Conservation (phyloP, 2,888 invertebrate species). For the Trachelus iudaicus region DNA sequence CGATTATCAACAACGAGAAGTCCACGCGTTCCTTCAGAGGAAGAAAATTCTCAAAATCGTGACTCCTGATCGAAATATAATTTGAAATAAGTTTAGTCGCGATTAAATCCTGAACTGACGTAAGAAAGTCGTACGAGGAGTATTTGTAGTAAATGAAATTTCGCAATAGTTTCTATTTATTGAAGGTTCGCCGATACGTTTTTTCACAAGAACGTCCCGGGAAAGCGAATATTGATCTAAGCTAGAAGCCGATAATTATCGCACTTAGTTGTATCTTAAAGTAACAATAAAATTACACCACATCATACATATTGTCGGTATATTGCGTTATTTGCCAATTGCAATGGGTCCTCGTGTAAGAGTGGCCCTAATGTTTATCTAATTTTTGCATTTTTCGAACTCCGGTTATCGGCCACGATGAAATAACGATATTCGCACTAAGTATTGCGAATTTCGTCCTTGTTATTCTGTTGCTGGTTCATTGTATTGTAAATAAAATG, state of each 20-base stretch:
- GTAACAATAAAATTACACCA: neutral
- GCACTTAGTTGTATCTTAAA: slow-evolving; percentile 1
- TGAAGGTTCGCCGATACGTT: neutral
- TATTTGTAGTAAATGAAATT: neutral
- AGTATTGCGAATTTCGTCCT: neutral
- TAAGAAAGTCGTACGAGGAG: neutral
- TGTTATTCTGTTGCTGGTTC: neutral
- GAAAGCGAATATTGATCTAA: neutral
- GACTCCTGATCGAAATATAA: neutral
- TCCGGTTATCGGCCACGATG: neutral
- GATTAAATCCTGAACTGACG: neutral
- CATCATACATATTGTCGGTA: neutral
- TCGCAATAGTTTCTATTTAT: slow-evolving; percentile 6
- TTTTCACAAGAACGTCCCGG: neutral
- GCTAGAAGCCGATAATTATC: neutral
- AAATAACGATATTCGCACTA: neutral
- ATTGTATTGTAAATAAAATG: neutral
- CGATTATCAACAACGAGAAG: neutral
- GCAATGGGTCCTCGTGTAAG: neutral
- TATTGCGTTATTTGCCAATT: neutral
- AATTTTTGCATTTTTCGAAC: neutral
- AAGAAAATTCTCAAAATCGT: neutral
- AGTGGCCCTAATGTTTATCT: neutral
- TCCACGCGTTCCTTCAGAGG: neutral
- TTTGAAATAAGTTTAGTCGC: neutral